Conservation (phyloP, 2,888 invertebrate genomes). For the Erpobdella octoculata region DNA sequence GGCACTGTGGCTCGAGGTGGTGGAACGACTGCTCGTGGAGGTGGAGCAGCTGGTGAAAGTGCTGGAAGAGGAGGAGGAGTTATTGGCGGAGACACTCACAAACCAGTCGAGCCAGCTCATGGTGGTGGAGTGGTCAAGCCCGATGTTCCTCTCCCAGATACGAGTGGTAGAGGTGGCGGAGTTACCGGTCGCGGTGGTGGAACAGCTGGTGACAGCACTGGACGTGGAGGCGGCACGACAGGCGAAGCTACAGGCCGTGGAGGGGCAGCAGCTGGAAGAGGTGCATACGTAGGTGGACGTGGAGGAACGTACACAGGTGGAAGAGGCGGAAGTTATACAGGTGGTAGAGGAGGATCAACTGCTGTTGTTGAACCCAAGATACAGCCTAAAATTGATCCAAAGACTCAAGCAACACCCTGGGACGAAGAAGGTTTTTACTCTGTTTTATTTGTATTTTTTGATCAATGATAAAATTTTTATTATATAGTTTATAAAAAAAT, state of each 20-base stretch:
- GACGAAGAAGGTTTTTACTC: conserved; percentile 6
- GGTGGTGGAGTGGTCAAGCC: not conserved
- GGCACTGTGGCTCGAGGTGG: not conserved
- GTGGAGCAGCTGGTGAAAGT: not conserved
- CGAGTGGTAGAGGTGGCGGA: not conserved
- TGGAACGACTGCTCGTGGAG: not conserved
- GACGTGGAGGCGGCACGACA: conserved; percentile 2
- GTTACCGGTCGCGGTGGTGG: not conserved
- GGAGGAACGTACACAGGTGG: not conserved
- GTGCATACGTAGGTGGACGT: not conserved
- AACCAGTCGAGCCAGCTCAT: too few relatives aligned
- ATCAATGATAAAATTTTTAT: not conserved
- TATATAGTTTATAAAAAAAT: not conserved
- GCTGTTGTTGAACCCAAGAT: not conserved
- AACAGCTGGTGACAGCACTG: not conserved
- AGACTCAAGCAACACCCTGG: conserved; percentile 5
- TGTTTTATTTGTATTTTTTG: not conserved
- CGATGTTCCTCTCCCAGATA: not conserved
- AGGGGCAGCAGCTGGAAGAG: not conserved
- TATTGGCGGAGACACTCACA: not conserved
- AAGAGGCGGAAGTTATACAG: conserved; percentile 9
- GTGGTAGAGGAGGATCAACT: conserved; percentile 3
- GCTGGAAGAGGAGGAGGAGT: not conserved
- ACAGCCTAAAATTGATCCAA: conserved; percentile 5
- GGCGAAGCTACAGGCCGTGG: not conserved